Evolutionary conservation across 2,797 vertebrate species (phyloP), one percentile per base, ranked within the genome.

Genomic region (Enteromius radiatus): DNA sequence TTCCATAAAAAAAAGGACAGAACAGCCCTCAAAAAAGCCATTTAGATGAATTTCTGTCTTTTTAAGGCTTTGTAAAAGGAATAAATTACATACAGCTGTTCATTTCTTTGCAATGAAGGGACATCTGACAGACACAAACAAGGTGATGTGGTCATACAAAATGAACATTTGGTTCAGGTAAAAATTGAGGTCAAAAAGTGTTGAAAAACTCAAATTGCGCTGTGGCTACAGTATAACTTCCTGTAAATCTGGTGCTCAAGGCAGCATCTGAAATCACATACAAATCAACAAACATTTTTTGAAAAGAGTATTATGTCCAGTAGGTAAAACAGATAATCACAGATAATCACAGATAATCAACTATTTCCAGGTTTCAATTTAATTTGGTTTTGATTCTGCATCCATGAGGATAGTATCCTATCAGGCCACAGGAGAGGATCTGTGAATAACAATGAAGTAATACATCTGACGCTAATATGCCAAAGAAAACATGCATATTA

Each of bases 21-120:
- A 41, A n/a, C 1, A 33, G n/a, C 49, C 31, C 4, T 33, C 14
- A 81, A 64, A 65, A 78, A 77, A 26, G 21, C 4, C 23, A 33
- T 31, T 49, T n/a, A 67, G 28, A 76, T 77, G 5, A 70, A 70
- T n/a, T 59, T 45, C 7, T 33, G 41, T 76, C 19, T 81, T 12
- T 17, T 73, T 56, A 78, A 71, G 26, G 31, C 8, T 9, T 26
- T 71, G 45, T 70, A 65, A 56, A 26, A 41, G 36, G 38, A 54
- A 63, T 64, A 45, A 33, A 56, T 41, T 64, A 43, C 43, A 59
- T 41, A 69, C 70, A 74, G 23, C 21, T 36, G 47, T 54, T 68
- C 0, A 0, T 52, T 67, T 10, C 9, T 15, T 49, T 49, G 17
- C 38, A n/a, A 23, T 64, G 19, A 63, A 65, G 7, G n/a, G 49